Evolutionary conservation across 2,113 vertebrate species (phyloP).

Genomic region (Hiodon tergisus): DNA sequence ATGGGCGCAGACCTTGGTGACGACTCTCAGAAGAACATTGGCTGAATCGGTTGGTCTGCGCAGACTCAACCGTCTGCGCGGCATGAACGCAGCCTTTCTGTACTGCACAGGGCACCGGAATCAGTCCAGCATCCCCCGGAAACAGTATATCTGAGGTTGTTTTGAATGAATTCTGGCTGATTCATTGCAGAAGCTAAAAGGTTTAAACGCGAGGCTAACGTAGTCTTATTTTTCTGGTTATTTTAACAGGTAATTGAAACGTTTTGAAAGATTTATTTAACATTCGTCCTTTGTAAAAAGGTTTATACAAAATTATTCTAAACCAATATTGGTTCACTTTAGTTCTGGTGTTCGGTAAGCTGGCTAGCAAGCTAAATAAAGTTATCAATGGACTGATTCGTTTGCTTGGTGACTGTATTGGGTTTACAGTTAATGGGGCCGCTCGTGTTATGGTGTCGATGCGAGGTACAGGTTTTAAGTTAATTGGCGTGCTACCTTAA

Average conservation of each 20-base stretch:
- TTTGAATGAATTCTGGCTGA: conserved; percentile 84
- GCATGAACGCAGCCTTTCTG: no score
- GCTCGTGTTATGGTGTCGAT: no score
- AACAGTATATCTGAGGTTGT: conserved; percentile 59
- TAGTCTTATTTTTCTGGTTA: background rate
- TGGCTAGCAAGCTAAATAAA: background rate
- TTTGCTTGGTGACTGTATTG: no score
- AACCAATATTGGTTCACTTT: background rate
- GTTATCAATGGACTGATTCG: background rate
- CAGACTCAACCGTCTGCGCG: no score
- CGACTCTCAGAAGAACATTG: no score
- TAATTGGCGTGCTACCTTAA: no score
- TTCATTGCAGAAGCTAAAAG: conserved; percentile 69
- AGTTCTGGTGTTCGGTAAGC: background rate
- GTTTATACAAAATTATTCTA: background rate
- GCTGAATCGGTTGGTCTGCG: no score
- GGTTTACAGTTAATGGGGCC: no score
- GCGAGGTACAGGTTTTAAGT: no score
- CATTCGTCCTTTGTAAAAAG: no score
- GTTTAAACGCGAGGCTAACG: background rate
- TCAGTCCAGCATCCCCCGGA: conserved; percentile 44
- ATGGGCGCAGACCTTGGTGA: no score
- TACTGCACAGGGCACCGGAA: conserved; percentile 7
- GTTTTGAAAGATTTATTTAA: background rate
- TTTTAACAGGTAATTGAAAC: background rate